These are phyloP conservation scores for Drosophila nigrodunni DNA, from an alignment of 1,140 invertebrate genomes.

Conservation along the genomic window DNA sequence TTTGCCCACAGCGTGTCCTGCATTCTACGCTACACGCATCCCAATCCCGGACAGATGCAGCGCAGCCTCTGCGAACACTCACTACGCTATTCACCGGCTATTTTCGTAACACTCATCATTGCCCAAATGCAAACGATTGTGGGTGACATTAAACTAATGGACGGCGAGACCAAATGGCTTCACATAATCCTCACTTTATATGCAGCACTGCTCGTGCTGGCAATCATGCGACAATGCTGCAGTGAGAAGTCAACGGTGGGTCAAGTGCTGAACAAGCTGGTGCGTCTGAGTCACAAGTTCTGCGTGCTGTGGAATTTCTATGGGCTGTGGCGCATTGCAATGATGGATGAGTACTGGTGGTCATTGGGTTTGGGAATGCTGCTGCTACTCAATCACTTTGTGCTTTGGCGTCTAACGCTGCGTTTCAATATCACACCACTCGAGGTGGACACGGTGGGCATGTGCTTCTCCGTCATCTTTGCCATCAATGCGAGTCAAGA, in stretches of 20 bases:
- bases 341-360: conserved; percentile 63
- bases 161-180: conserved; percentile 45
- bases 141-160: neutral
- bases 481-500: conserved; percentile 68
- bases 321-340: conserved; percentile 58
- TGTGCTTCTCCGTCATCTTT: conserved; percentile 70
- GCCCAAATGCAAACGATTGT: conserved; percentile 51
- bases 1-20: conserved; percentile 65
- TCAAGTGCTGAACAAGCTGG: conserved; percentile 13
- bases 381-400: conserved; percentile 67
- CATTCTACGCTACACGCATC: conserved; percentile 71
- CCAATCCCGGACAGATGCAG: conserved; percentile 66
- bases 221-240: conserved; percentile 36
- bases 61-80: conserved; percentile 60
- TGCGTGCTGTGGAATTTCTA: conserved; percentile 68
- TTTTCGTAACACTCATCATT: conserved; percentile 64
- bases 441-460: conserved; percentile 68
- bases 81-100: conserved; percentile 53
- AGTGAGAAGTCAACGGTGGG: conserved; percentile 21
- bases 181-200: conserved; percentile 47
- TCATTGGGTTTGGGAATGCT: conserved; percentile 55
- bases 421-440: conserved; percentile 60
- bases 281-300: conserved; percentile 35
- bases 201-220: conserved; percentile 35
- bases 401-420: conserved; percentile 63